Conservation (phyloP, 2,797 vertebrate genomes). For the Brachyrhaphis roseni region DNA sequence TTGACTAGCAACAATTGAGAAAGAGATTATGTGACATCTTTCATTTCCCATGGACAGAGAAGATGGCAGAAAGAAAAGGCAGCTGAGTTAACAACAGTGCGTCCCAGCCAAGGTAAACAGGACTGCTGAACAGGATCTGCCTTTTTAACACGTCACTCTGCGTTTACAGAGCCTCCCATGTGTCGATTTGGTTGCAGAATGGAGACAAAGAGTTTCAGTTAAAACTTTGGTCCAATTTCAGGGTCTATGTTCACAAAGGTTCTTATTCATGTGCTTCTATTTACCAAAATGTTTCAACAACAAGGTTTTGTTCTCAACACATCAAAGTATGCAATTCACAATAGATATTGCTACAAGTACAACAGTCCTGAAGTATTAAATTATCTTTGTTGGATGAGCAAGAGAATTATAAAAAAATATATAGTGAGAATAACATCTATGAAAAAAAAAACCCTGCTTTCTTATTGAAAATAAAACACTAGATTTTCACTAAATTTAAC, state of each 20-base stretch:
- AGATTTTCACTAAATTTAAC: too few species aligned
- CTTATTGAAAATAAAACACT: too few species aligned
- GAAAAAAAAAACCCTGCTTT: too few species aligned
- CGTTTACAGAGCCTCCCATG: background rate
- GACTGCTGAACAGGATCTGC: background rate
- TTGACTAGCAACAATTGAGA: slow-evolving; percentile 32
- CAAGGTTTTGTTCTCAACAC: background rate
- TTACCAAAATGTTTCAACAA: background rate
- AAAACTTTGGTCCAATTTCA: background rate
- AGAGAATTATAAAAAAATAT: background rate
- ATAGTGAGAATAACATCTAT: too few species aligned
- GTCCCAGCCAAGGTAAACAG: background rate
- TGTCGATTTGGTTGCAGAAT: background rate
- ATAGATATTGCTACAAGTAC: background rate
- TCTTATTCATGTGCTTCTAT: background rate
- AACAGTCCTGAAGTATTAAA: background rate
- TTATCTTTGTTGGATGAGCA: background rate
- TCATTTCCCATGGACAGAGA: background rate
- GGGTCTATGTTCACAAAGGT: background rate
- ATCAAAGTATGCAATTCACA: background rate
- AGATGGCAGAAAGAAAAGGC: background rate
- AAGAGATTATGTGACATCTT: slow-evolving; percentile 13
- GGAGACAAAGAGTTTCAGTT: background rate
- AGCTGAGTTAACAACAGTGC: background rate
- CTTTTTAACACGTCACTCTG: background rate